phyloP scores from a whole-genome alignment of 2,888 invertebrate species.

The Andrena camellia region DNA sequence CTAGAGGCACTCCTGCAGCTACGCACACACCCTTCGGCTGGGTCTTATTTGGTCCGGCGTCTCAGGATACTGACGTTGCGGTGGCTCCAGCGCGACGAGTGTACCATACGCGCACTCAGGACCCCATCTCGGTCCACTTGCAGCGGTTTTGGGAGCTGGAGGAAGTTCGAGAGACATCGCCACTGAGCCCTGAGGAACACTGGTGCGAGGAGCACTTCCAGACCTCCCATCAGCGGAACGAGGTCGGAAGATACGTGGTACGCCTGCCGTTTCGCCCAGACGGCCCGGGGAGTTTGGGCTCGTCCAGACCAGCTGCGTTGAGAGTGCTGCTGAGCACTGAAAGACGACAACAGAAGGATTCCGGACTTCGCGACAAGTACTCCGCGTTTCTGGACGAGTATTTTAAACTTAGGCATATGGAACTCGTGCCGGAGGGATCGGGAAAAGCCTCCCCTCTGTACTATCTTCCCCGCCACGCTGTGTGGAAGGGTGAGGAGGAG shows the following conservation, averaged over 20 bases:
- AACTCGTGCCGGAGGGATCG: background rate
- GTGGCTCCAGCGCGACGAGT: background rate
- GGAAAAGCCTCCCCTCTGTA: background rate
- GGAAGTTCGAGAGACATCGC: accelerated
- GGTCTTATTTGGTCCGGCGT: background rate
- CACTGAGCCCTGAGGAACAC: background rate
- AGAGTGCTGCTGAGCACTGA: background rate
- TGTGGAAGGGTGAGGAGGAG: background rate
- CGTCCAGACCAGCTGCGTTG: background rate
- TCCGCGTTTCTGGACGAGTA: background rate
- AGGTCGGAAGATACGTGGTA: background rate
- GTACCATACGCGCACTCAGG: no score
- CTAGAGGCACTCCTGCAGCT: background rate
- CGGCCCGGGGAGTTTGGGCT: accelerated
- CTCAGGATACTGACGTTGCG: background rate
- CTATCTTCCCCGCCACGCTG: background rate
- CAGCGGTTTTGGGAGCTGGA: background rate
- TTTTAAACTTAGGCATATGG: background rate
- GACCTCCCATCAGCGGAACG: background rate
- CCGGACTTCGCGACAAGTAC: background rate
- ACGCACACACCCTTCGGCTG: background rate
- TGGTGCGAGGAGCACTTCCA: background rate
- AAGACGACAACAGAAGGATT: background rate
- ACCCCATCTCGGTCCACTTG: background rate
- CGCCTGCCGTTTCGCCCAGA: background rate